Conservation (phyloP, 1,140 invertebrate genomes). For the Tetranychus cinnabarinus region DNA sequence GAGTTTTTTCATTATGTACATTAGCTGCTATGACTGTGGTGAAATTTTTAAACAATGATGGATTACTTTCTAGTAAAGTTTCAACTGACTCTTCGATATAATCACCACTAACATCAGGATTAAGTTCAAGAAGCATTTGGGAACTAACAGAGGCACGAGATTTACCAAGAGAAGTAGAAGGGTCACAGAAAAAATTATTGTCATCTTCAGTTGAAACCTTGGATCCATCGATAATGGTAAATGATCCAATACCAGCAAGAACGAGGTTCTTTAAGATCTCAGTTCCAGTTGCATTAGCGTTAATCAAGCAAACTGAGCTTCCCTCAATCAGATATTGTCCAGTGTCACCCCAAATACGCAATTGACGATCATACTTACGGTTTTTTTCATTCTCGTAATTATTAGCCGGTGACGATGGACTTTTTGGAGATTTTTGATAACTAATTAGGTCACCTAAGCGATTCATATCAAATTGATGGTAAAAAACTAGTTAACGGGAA, state of each 20-base stretch:
- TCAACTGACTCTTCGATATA: constrained; percentile 25
- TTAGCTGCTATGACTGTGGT: constrained; percentile 49
- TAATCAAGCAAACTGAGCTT: constrained; percentile 75
- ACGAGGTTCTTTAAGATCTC: constrained; percentile 85
- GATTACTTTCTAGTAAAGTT: constrained; percentile 54
- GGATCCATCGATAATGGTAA: constrained; percentile 79
- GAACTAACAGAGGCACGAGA: constrained; percentile 58
- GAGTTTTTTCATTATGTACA: constrained; percentile 18
- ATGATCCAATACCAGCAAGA: constrained; percentile 73
- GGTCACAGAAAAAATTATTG: constrained; percentile 42
- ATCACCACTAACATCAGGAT: constrained; percentile 81
- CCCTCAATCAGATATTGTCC: constrained; percentile 67
- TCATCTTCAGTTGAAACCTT: constrained; percentile 67
- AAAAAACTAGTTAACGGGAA: too few species aligned
- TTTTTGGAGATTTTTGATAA: constrained; percentile 5
- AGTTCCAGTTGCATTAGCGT: constrained; percentile 76
- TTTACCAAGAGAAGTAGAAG: background rate
- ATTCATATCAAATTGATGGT: background rate
- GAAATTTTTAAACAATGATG: constrained; percentile 68
- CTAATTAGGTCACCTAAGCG: background rate
- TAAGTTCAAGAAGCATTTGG: constrained; percentile 62
- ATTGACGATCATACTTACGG: constrained; percentile 64
- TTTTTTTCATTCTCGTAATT: constrained; percentile 38
- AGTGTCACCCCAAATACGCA: constrained; percentile 88
- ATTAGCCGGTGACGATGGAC: constrained; percentile 33